phyloP scores from a whole-genome alignment of 1,140 invertebrate species.

The Tribolium madens region DNA sequence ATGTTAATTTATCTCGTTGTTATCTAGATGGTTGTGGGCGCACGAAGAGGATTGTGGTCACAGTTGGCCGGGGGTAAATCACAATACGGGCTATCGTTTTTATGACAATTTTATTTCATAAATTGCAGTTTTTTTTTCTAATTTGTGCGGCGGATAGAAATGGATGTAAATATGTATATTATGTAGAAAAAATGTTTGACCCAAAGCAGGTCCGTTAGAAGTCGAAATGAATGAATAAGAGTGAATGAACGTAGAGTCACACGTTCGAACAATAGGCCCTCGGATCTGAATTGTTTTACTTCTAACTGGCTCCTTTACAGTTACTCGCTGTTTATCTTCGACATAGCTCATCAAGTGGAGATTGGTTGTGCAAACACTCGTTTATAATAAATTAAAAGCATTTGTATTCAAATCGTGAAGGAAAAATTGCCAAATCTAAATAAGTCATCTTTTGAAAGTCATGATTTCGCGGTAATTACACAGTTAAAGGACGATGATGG shows the following conservation, averaged over 20 bases:
- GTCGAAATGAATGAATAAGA: conserved; percentile 51
- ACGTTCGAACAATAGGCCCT: conserved; percentile 53
- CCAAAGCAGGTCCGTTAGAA: conserved; percentile 35
- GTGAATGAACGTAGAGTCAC: conserved; percentile 52
- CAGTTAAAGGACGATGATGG: conserved; percentile 22
- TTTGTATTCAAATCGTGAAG: conserved; percentile 14
- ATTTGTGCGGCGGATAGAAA: neutral
- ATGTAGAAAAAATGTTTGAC: neutral
- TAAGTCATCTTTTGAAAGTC: conserved; percentile 38
- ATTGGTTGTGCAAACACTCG: conserved; percentile 29
- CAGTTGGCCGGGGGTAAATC: neutral
- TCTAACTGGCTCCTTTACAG: conserved; percentile 46
- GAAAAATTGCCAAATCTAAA: conserved; percentile 26
- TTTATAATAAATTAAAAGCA: conserved; percentile 32
- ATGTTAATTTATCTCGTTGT: conserved; percentile 14
- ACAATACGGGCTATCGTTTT: neutral
- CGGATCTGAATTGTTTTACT: conserved; percentile 52
- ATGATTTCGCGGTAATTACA: neutral
- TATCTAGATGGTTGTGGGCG: conserved; percentile 5
- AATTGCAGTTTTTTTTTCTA: neutral
- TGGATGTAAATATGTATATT: neutral
- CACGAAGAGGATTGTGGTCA: neutral
- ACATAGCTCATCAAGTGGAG: conserved; percentile 26
- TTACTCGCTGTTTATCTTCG: conserved; percentile 29
- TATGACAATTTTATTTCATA: neutral